Evolutionary conservation across 2,888 invertebrate genomes (phyloP).

Genomic region (Ditula angustiorana): DNA sequence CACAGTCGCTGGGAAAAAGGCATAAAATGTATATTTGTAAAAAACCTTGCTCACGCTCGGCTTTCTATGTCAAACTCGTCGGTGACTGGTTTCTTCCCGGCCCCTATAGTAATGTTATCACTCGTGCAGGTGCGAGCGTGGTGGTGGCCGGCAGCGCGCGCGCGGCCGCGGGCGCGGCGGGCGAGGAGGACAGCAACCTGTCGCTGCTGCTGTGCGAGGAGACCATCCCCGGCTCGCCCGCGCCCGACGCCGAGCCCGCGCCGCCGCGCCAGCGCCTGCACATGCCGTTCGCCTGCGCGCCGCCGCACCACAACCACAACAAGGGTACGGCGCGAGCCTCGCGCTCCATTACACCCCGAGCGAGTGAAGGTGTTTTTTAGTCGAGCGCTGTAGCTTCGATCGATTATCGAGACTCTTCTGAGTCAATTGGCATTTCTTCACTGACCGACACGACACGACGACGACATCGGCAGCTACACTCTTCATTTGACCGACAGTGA

Average conservation of each 20-base stretch:
- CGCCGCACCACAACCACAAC: slow-evolving; percentile 71
- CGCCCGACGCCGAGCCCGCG: slow-evolving; percentile 87
- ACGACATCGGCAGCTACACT: no score
- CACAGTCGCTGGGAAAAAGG: no score
- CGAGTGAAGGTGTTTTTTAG: no score
- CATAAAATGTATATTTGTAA: no score
- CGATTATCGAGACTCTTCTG: no score
- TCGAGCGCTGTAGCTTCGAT: no score
- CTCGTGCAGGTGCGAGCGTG: slow-evolving; percentile 61
- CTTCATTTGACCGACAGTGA: no score
- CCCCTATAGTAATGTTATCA: no score
- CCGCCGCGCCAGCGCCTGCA: slow-evolving; percentile 83
- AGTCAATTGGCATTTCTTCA: no score
- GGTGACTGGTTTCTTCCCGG: not conserved
- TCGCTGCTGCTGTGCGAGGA: slow-evolving; percentile 94
- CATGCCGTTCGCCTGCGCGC: slow-evolving; percentile 90
- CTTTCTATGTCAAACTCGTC: not conserved
- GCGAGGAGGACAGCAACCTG: slow-evolving; percentile 87
- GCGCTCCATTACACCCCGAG: no score
- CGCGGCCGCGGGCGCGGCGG: slow-evolving; percentile 57
- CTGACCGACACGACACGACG: no score
- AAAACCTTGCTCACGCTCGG: no score
- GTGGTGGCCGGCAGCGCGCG: slow-evolving; percentile 60
- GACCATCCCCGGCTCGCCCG: slow-evolving; percentile 95
- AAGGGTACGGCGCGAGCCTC: not conserved